These are phyloP conservation scores for Gasterosteus nipponicus DNA, from an alignment of 2,113 vertebrate genomes.

Conservation along the genomic window DNA sequence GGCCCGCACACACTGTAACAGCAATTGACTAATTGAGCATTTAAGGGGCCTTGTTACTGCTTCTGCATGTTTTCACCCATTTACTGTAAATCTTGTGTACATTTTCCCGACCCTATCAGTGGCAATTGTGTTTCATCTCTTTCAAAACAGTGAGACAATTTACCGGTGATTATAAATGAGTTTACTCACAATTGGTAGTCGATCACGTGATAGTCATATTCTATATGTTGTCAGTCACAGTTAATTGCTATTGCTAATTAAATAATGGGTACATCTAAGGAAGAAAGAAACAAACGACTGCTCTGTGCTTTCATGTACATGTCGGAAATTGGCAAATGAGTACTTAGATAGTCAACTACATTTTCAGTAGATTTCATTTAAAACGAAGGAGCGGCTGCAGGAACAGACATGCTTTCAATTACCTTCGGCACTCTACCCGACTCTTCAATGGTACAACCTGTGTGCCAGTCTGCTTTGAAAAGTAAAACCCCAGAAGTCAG, in stretches of 20 bases:
- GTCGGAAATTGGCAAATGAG: neutral
- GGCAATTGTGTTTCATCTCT: neutral
- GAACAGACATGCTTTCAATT: conserved; percentile 7
- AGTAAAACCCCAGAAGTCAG: neutral
- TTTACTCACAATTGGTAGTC: neutral
- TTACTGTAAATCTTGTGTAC: conserved; percentile 24
- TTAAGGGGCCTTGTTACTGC: conserved; percentile 30
- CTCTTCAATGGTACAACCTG: neutral
- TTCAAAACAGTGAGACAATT: neutral
- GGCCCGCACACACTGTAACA: conserved; percentile 11
- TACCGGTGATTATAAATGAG: neutral
- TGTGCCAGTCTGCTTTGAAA: neutral
- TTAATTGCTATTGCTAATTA: conserved; percentile 1
- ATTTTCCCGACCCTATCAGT: neutral
- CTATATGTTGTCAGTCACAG: neutral
- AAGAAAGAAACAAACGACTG: neutral
- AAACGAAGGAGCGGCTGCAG: neutral
- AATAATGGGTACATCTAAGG: neutral
- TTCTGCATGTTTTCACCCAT: conserved; percentile 33
- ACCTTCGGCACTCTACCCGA: neutral
- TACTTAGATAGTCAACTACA: too few relatives aligned
- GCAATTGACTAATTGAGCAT: conserved; percentile 42
- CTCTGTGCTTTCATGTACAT: neutral
- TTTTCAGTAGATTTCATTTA: neutral
- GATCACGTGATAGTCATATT: neutral